Evolutionary conservation across 2,113 vertebrate genomes (phyloP), one percentile per base, ranked within the genome.

Genomic region (Bubo bubo): DNA sequence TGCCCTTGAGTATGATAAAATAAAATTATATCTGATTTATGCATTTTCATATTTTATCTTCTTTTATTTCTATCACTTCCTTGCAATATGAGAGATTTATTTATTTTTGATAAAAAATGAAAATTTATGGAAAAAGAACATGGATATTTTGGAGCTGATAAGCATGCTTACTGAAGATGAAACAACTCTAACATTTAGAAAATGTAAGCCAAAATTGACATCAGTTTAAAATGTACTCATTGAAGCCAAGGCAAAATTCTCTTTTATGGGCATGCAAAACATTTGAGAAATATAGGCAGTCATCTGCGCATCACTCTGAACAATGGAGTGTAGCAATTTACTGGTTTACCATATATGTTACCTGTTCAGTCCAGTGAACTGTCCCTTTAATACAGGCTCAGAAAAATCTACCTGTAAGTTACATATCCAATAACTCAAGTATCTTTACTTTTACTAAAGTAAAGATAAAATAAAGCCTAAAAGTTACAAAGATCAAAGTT

Each of bases 1-100:
- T 97, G 94, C 91, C 95, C 96, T 97, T 96, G 75, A 95, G 50
- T 52, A 82, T 58, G 79, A 91, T 49, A 77, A 73, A 80, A 94
- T 5, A 17, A 88, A 96, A 66, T 47, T 95, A 71, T 86, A 93
- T 67, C 3, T 21, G 47, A 91, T 75, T 88, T 64, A 32, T 80
- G 47, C 37, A 68, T 90, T 88, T 81, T 88, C 5, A 20, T 53
- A 49, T 70, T 89, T 56, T 89, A 84, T 90, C 43, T 86, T 81
- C 62, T 84, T 72, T 86, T 41, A 58, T 80, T 77, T 70, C 34
- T 72, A 20, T 52, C 20, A 49, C 20, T 89, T 67, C 30, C 30
- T 56, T 64, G 35, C 60, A 79, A 26, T 27, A 66, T 34, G 41
- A 62, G 91, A 77, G 21, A 58, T 72, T 68, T 75, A 55, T 55